Evolutionary conservation across 2,113 vertebrate genomes (phyloP), one percentile per base, ranked within the genome.

Genomic region (Laterallus jamaicensis): DNA sequence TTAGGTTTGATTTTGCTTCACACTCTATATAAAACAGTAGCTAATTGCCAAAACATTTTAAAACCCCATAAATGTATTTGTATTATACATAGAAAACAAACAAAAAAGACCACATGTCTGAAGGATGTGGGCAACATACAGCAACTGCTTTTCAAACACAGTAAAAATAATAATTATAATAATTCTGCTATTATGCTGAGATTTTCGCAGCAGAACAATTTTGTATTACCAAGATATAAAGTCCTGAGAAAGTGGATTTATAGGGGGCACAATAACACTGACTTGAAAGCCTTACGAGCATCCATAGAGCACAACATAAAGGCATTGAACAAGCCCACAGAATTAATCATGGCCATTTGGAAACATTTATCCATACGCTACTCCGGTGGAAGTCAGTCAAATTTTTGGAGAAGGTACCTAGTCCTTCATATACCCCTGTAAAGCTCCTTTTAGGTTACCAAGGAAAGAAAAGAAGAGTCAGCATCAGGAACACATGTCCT

Each of bases 131-230:
- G 11, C 26, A 84, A 84, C 28, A 58, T 11, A 3, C 12, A 76
- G 77, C 25, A 44, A 86, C 4, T 77, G 28, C 11, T 88, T 92
- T 93, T 88, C 47, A 67, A 96, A 77, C 55, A 25, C 31, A 90
- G 60, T 54, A 56, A 77, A 64, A 90, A 55, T 12, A 63, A 82
- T n/a, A 88, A 93, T 35, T 86, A 92, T 35, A 88, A 92, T 69
- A 75, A 77, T 92, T 78, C 42, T 92, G 49, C 55, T 49, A 47
- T 84, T 93, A 90, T 54, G 32, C 54, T 59, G 49, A 88, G 71
- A 90, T 68, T 93, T 92, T 83, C 76, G 88, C 35, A 75, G 52
- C 29, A 95, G 64, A 54, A 81, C 42, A 83, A 88, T 54, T 88
- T 90, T 92, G 17, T 88, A 93, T 64, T 78, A 75, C 20, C 44